Evolutionary conservation across 2,797 vertebrate genomes (phyloP).

Genomic region (Rhynchonycteris naso): DNA sequence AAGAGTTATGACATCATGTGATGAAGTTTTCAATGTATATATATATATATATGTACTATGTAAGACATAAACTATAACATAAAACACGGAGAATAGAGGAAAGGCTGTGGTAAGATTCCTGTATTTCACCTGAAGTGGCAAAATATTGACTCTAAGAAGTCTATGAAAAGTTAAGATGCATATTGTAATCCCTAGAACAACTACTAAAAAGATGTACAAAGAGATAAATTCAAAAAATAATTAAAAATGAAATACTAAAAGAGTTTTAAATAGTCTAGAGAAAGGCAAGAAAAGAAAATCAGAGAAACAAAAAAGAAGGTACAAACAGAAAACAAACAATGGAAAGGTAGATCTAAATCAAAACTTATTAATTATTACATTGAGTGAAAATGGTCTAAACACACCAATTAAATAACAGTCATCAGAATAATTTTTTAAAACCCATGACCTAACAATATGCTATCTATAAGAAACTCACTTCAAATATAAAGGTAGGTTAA

Average conservation of each 20-base stretch:
- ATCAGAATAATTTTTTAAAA: conserved; percentile 43
- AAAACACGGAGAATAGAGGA: not conserved
- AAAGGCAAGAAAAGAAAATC: conserved; percentile 8
- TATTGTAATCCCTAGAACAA: not conserved
- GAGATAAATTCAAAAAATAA: not conserved
- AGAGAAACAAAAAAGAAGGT: not conserved
- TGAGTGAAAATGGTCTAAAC: conserved; percentile 6
- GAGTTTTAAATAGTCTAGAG: not conserved
- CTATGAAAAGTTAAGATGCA: conserved; percentile 6
- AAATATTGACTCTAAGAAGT: not conserved
- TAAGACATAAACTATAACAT: not conserved
- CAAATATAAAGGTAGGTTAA: not conserved
- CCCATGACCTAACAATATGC: not conserved
- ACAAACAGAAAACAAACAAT: conserved; percentile 42
- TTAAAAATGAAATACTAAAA: not conserved
- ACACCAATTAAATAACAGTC: not conserved
- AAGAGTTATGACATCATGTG: not conserved
- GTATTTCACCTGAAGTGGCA: not conserved
- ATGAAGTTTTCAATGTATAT: not conserved
- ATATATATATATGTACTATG: no score
- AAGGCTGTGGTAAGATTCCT: not conserved
- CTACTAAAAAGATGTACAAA: not conserved
- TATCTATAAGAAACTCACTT: not conserved
- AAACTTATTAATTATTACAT: not conserved
- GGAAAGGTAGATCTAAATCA: not conserved